phyloP scores from a whole-genome alignment of 2,113 vertebrate species.

The Callipepla squamata region DNA sequence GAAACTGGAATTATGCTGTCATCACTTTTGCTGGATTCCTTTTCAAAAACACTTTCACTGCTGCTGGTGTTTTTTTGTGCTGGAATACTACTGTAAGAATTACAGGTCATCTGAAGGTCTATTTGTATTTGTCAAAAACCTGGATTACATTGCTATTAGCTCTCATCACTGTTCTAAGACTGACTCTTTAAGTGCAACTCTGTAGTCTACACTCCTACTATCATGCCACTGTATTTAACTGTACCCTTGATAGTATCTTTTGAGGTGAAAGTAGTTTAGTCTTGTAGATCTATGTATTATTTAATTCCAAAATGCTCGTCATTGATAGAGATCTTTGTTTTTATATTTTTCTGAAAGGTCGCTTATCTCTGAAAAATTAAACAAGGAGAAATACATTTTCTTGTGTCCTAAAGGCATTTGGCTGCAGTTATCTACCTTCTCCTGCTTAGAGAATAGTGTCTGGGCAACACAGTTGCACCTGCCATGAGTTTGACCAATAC shows the following conservation, averaged over 20 bases:
- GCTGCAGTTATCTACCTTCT: background rate
- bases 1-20: background rate
- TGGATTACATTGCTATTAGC: background rate
- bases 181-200: background rate
- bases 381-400: background rate
- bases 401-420: background rate
- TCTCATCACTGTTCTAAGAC: background rate
- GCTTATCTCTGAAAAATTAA: background rate
- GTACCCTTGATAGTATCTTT: constrained; percentile 58
- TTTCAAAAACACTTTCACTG: background rate
- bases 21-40: background rate
- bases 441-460: background rate
- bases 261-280: constrained; percentile 60
- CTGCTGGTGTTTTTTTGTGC: background rate
- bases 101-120: background rate
- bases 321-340: constrained; percentile 35
- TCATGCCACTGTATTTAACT: background rate
- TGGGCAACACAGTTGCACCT: background rate
- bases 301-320: constrained; percentile 24
- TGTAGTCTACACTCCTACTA: background rate
- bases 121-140: background rate
- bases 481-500: background rate
- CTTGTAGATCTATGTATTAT: constrained; percentile 47
- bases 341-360: constrained; percentile 58
- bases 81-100: background rate